Base-by-base conservation (phyloP, 2,113 vertebrate genomes). In the Naja naja region DNA sequence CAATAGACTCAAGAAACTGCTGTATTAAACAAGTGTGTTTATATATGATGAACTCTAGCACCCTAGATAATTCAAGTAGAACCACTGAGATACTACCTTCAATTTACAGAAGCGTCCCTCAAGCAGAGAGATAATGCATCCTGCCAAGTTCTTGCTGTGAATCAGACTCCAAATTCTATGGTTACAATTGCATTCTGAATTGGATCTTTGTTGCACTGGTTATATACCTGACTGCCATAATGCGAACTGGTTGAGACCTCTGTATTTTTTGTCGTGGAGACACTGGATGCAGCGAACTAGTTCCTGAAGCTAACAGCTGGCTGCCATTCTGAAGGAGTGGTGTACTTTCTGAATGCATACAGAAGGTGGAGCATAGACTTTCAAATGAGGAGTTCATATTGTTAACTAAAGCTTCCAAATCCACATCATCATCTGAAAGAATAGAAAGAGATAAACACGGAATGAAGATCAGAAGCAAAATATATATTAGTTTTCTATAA, bases 321-420 rank as follows among this genome's bases (percentile, higher is more conserved):
- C 96, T 94, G 56, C 98, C 98, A 0, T 99, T 99, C 85, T 98
- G 98, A 20, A 99, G 98, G 14, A 99, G 98, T 0, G 99, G 98
- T 22, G 96, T 94, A 0, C 98, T 97, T 90, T 99, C 99, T 0
- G 98, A 97, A 96, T 98, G 98, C 96, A 97, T 97, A 89, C 96
- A 98, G 95, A 98, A 98, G 0, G 98, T 90, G 0, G 98, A 97
- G 97, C 98, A 99, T 20, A 99, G 94, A 90, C 98, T 99, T 96
- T 99, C 99, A 96, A 99, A 97, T 0, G 99, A 99, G 0, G 98
- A 98, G 85, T 99, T 99, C 98, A 99, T 99, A 91, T 99, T 98
- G 34, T 98, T 99, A 91, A 99, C 98, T 98, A 99, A 95, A 43
- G 98, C 98, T 94, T 99, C 99, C 34, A 99, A 96, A 96, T 99